Percentiles rank a stretch among this genome's conserved stretches.
These are phyloP conservation scores for Octodonta nipae DNA, from an alignment of 2,888 invertebrate genomes.

Conservation along the genomic window DNA sequence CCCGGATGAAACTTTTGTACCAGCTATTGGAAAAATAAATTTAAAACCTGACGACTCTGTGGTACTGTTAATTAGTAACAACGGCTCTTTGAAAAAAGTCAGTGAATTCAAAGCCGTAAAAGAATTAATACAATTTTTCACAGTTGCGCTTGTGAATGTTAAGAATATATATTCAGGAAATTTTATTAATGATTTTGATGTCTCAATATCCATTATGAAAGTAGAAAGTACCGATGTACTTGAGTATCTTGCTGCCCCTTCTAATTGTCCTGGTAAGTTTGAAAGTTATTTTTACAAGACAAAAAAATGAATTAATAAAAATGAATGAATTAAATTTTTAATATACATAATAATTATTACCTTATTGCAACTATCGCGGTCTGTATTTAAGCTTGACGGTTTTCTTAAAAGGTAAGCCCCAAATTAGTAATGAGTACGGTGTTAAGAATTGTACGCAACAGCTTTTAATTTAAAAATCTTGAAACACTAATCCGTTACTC, in stretches of 20 bases:
- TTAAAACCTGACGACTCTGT: slow-evolving; percentile 29
- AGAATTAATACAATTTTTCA: slow-evolving; percentile 27
- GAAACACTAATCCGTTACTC: no score
- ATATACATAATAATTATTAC: no score
- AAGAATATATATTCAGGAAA: slow-evolving; percentile 19
- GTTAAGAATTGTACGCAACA: no score
- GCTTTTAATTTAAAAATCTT: no score
- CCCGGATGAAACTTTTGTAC: slow-evolving; percentile 6
- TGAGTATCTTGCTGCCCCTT: slow-evolving; percentile 44
- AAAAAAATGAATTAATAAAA: no score
- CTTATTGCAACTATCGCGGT: no score
- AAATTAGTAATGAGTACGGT: no score
- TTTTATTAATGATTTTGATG: slow-evolving; percentile 16
- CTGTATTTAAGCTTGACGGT: no score
- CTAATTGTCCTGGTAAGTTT: slow-evolving; percentile 42
- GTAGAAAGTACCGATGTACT: slow-evolving; percentile 39
- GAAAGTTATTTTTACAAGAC: not conserved
- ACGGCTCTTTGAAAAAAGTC: slow-evolving; percentile 56
- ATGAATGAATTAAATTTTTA: no score
- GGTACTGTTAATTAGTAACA: slow-evolving; percentile 61
- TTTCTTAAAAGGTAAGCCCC: no score
- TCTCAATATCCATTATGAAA: slow-evolving; percentile 52
- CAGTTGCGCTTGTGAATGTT: slow-evolving; percentile 15
- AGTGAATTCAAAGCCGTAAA: slow-evolving; percentile 53
- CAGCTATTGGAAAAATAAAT: slow-evolving; percentile 6